Conservation (phyloP, 35 echinoderm and acorn worm species). For the Lytechinus variegatus region DNA sequence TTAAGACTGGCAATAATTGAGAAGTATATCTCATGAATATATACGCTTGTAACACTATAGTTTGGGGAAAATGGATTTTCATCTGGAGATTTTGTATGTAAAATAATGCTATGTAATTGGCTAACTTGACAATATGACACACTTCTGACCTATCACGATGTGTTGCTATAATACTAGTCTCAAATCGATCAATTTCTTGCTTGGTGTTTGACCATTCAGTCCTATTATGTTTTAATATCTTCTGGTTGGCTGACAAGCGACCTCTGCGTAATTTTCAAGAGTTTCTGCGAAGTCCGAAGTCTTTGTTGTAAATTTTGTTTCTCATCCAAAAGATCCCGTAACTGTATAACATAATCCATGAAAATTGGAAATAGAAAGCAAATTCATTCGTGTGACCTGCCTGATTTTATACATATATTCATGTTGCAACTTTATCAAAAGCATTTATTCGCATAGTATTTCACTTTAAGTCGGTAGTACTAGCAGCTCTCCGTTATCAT, state of each 20-base stretch:
- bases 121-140: neutral
- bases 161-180: neutral
- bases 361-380: too few species aligned
- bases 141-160: neutral
- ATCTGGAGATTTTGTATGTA: too few species aligned
- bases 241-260: neutral
- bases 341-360: neutral
- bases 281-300: constrained; percentile 6
- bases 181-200: neutral
- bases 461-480: too few species aligned
- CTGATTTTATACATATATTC: too few species aligned
- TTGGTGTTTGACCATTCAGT: neutral
- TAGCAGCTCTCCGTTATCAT: too few species aligned
- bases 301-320: constrained; percentile 31
- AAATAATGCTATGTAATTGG: neutral
- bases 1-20: too few species aligned
- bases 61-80: too few species aligned
- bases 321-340: neutral
- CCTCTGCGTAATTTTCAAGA: neutral
- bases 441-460: too few species aligned
- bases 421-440: too few species aligned
- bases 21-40: too few species aligned
- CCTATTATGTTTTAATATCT: neutral
- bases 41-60: too few species aligned
- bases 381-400: too few species aligned